Conservation (phyloP, 2,888 invertebrate species). For the Pyralis farinalis region DNA sequence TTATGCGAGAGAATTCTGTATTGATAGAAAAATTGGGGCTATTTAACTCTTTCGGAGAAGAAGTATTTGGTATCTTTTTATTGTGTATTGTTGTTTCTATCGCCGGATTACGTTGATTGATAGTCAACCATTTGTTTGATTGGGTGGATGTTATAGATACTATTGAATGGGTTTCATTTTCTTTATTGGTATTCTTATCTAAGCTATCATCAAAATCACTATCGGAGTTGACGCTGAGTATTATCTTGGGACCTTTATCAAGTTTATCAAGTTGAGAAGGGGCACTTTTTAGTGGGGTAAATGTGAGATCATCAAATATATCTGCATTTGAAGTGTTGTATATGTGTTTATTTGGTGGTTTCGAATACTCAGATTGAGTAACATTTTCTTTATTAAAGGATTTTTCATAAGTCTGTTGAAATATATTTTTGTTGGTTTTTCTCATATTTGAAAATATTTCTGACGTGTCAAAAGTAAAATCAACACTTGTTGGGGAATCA, state of each 20-base stretch:
- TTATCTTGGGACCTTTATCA: conserved; percentile 57
- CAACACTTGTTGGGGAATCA: conserved; percentile 49
- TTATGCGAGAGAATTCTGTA: conserved; percentile 70
- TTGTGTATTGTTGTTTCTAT: conserved; percentile 42
- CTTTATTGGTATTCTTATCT: conserved; percentile 50
- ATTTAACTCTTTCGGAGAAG: conserved; percentile 67
- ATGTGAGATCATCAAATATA: conserved; percentile 64
- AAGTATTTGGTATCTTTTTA: conserved; percentile 70
- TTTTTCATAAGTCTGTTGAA: conserved; percentile 61
- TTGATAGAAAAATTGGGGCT: conserved; percentile 73
- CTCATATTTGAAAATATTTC: conserved; percentile 63
- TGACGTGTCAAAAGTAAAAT: conserved; percentile 60
- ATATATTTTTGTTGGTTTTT: conserved; percentile 31
- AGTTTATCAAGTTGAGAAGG: conserved; percentile 49
- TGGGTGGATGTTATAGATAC: conserved; percentile 52
- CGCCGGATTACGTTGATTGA: conserved; percentile 35
- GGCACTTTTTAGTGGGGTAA: conserved; percentile 58
- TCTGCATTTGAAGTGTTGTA: conserved; percentile 38
- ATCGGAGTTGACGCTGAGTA: conserved; percentile 58
- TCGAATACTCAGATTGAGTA: conserved; percentile 36
- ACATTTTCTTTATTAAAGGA: conserved; percentile 29
- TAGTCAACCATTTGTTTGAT: conserved; percentile 50
- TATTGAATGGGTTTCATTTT: conserved; percentile 61
- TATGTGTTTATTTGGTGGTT: conserved; percentile 45
- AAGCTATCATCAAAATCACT: conserved; percentile 64